Percentiles rank a stretch among this genome's conserved stretches.
phyloP scores from a whole-genome alignment of 2,113 vertebrate genomes.

The Oreochromis spilurus region DNA sequence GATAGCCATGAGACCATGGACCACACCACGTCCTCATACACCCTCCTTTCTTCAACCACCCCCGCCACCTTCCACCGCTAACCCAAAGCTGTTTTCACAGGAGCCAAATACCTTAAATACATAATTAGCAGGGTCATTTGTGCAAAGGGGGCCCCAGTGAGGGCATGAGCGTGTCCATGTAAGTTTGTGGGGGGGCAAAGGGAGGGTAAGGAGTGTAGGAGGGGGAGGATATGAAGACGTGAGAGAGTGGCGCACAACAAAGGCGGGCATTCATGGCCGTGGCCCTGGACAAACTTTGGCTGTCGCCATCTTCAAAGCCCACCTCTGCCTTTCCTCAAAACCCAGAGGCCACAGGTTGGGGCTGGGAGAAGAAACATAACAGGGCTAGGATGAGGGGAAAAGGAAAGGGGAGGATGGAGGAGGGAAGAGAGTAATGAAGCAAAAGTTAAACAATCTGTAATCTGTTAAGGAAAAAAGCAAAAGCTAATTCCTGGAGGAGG shows the following conservation, averaged over 20 bases:
- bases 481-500: neutral
- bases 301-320: slow-evolving; percentile 68
- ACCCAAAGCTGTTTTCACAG: slow-evolving; percentile 73
- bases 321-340: slow-evolving; percentile 72
- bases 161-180: slow-evolving; percentile 43
- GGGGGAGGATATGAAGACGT: slow-evolving; percentile 49
- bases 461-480: slow-evolving; percentile 47
- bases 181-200: slow-evolving; percentile 35
- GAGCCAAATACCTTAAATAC: slow-evolving; percentile 76
- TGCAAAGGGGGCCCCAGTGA: slow-evolving; percentile 44
- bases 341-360: slow-evolving; percentile 61
- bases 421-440: slow-evolving; percentile 20
- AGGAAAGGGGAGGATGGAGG: slow-evolving; percentile 18
- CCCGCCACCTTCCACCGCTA: slow-evolving; percentile 39
- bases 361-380: slow-evolving; percentile 51
- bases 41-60: slow-evolving; percentile 9
- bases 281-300: slow-evolving; percentile 57
- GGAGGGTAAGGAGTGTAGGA: slow-evolving; percentile 28
- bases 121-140: slow-evolving; percentile 75
- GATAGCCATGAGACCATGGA: slow-evolving; percentile 68
- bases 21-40: slow-evolving; percentile 46
- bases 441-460: slow-evolving; percentile 53
- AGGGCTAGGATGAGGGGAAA: slow-evolving; percentile 18
- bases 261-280: slow-evolving; percentile 65
- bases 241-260: slow-evolving; percentile 66